Conservation (phyloP, 2,888 invertebrate species). For the Apodemia duryi region DNA sequence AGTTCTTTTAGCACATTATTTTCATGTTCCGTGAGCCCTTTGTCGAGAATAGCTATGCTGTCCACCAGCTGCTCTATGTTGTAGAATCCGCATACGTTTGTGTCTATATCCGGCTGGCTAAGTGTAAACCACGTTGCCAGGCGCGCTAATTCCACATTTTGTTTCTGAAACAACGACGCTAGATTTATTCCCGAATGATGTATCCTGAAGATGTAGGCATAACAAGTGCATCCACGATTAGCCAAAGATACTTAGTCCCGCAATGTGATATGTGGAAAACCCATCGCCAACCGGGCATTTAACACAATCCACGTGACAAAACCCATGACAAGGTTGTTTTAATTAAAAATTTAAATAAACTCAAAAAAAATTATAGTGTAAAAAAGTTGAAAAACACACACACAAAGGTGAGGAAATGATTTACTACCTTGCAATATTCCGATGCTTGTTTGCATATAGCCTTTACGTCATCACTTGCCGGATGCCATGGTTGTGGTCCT, state of each 20-base stretch:
- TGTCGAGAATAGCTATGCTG: conserved; percentile 81
- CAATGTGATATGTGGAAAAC: too few species aligned
- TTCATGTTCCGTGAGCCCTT: conserved; percentile 84
- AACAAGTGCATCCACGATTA: too few species aligned
- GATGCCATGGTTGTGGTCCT: conserved; percentile 91
- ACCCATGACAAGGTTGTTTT: too few species aligned
- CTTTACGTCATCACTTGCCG: conserved; percentile 83
- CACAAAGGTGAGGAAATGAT: background rate
- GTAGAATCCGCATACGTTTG: conserved; percentile 88
- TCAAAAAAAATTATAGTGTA: background rate
- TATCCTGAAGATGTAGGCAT: too few species aligned
- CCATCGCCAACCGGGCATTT: too few species aligned
- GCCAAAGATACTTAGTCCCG: too few species aligned
- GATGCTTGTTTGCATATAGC: conserved; percentile 80
- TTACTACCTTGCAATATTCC: conserved; percentile 81
- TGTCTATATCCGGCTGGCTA: conserved; percentile 81
- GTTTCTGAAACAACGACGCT: conserved; percentile 50
- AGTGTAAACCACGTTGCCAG: conserved; percentile 84
- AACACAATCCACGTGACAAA: too few species aligned
- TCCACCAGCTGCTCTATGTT: conserved; percentile 79
- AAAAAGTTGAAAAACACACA: background rate
- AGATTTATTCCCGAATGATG: too few species aligned
- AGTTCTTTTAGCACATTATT: conserved; percentile 79
- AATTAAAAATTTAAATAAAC: too few species aligned
- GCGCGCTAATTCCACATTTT: conserved; percentile 83